Evolutionary conservation across 2,888 invertebrate genomes (phyloP), one percentile per base, ranked within the genome.

Genomic region (Unio pictorum): DNA sequence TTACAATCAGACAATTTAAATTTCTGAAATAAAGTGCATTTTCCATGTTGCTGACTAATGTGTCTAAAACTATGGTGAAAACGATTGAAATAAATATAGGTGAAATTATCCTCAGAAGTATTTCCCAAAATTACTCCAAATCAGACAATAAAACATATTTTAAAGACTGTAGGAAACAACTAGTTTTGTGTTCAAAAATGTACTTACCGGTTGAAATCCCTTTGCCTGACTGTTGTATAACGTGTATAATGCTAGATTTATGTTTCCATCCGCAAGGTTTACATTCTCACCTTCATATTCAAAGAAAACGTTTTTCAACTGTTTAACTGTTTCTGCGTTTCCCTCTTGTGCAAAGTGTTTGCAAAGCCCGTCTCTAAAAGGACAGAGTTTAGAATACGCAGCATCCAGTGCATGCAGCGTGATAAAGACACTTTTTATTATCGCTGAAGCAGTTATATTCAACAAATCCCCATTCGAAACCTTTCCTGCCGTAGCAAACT

Each of bases 391-490:
- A 11, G 58, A 63, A 59, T 79, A 76, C 17, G 76, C 66, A 0
- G 68, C 66, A 59, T 82, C 76, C 8, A 84, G 30, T 3, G 79
- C 78, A 63, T 84, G 82, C 7, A 85, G 67, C 4, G 80, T 66
- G 4, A 82, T 66, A 67, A 85, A 85, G 5, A 82, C 81, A 0
- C 76, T 72, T 45, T 70, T 61, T 7, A 86, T 82, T 15, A 85
- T 68, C 28, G 79, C 74, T 18, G 82, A 79, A 3, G 83, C 79
- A n/a, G 63, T 61, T 34, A 76, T 64, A 1, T 71, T 67, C 45
- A 45, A 45, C 1, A 45, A 45, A 45, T 45, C 45, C 11, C 45
- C 45, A 1, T 11, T 11, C 0, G 72, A 68, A 4, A 55, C 28
- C 5, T 26, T 66, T 20, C 67, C 64, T 18, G 66, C 28, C 54